phyloP scores from a whole-genome alignment of 2,888 invertebrate genomes.

The Scaptomyza cyrtandrae region DNA sequence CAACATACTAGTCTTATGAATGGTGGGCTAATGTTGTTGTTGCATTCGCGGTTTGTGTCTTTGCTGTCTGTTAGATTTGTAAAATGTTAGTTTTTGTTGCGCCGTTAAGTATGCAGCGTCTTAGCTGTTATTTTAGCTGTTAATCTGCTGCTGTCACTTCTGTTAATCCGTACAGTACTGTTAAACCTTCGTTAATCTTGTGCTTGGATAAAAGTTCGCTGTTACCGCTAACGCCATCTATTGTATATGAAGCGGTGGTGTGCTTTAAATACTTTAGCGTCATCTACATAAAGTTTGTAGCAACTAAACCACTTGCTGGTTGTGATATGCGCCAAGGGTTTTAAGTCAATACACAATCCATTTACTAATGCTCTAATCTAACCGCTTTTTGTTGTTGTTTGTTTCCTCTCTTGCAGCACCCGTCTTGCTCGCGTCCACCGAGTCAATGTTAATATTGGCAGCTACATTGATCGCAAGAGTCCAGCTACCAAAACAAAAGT shows the following conservation, averaged over 20 bases:
- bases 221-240: slow-evolving; percentile 33
- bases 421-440: slow-evolving; percentile 61
- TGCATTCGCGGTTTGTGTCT: slow-evolving; percentile 16
- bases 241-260: slow-evolving; percentile 10
- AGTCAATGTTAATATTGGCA: slow-evolving; percentile 61
- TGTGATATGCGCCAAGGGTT: neutral
- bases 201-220: slow-evolving; percentile 20
- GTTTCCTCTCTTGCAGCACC: slow-evolving; percentile 53
- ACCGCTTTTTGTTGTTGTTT: slow-evolving; percentile 12
- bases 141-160: neutral
- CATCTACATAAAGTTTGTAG: slow-evolving; percentile 13
- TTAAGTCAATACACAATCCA: slow-evolving; percentile 34
- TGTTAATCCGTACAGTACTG: neutral
- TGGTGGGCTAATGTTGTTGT: too few species aligned
- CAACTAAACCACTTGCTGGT: slow-evolving; percentile 2
- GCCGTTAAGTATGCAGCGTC: slow-evolving; percentile 1
- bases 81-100: neutral
- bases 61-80: slow-evolving; percentile 14
- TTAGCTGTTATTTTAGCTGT: neutral
- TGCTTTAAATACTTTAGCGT: slow-evolving; percentile 3
- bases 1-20: too few species aligned
- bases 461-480: slow-evolving; percentile 44
- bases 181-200: slow-evolving; percentile 7
- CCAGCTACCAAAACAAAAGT: slow-evolving; percentile 28
- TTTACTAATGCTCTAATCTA: neutral